Evolutionary conservation across 1,140 invertebrate genomes (phyloP).

Genomic region (Megalonaias nervosa): DNA sequence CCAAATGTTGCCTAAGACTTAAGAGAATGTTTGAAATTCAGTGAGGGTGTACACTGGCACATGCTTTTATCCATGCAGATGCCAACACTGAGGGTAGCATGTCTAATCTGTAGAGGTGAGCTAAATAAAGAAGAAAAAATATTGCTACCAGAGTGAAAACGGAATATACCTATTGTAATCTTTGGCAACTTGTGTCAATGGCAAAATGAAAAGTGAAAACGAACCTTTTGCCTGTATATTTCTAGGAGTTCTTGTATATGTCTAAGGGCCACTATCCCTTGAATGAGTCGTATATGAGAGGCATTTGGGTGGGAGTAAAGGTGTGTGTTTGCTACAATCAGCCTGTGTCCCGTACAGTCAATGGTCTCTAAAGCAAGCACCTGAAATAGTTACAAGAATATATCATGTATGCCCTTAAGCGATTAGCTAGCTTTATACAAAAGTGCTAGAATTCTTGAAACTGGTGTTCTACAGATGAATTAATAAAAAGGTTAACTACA

Average conservation of each 20-base stretch:
- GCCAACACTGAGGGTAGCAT: too few relatives aligned
- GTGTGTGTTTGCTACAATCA: conserved; percentile 91
- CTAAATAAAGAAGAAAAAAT: too few relatives aligned
- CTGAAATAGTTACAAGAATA: conserved; percentile 61
- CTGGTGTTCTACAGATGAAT: not conserved
- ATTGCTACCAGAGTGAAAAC: too few relatives aligned
- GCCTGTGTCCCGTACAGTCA: conserved; percentile 72
- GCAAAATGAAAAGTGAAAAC: not conserved
- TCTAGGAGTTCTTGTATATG: conserved; percentile 52
- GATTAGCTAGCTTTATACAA: not conserved
- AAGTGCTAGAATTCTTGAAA: not conserved
- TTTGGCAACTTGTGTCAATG: too few relatives aligned
- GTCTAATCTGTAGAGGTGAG: too few relatives aligned
- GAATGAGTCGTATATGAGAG: conserved; percentile 87
- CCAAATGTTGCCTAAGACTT: too few relatives aligned
- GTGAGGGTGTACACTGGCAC: too few relatives aligned
- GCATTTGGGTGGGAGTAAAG: conserved; percentile 92
- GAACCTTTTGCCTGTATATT: conserved; percentile 55
- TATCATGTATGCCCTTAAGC: too few relatives aligned
- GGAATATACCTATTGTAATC: too few relatives aligned
- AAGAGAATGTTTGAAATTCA: too few relatives aligned
- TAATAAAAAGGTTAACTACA: not conserved
- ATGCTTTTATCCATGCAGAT: too few relatives aligned
- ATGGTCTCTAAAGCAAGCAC: conserved; percentile 77
- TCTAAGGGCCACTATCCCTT: conserved; percentile 64